A percentile compares a stretch with the other conserved stretches of the same genome.
These are phyloP conservation scores for Psittacula cyanocephala DNA, from an alignment of 2,113 vertebrate genomes.

Conservation along the genomic window DNA sequence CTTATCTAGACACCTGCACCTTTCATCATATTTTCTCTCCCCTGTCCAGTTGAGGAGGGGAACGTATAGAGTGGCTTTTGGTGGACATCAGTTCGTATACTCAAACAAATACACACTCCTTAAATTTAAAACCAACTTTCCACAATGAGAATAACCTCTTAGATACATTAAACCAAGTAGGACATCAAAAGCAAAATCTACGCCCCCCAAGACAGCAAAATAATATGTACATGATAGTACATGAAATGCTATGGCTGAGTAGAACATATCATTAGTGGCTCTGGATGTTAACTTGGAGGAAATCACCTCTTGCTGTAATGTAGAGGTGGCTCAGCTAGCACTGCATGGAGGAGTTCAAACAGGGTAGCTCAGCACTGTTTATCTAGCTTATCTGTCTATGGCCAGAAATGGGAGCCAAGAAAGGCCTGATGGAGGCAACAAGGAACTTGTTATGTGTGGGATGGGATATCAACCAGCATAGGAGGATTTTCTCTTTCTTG, in stretches of 20 bases:
- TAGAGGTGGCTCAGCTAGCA: background rate
- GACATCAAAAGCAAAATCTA: background rate
- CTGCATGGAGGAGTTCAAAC: background rate
- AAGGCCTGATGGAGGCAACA: background rate
- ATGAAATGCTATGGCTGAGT: background rate
- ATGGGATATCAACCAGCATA: background rate
- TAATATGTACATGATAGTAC: background rate
- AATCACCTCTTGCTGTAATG: background rate
- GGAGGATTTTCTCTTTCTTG: background rate
- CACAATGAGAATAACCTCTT: background rate
- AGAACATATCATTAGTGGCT: background rate
- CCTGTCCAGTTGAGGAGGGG: background rate
- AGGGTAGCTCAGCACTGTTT: background rate
- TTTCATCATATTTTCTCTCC: background rate
- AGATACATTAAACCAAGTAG: background rate
- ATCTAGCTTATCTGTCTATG: background rate
- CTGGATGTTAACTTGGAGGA: background rate
- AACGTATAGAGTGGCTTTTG: background rate
- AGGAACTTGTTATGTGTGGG: background rate
- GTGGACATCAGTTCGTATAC: background rate
- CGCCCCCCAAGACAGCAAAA: background rate
- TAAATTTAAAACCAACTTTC: background rate
- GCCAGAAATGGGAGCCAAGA: background rate
- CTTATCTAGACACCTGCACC: background rate
- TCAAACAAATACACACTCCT: background rate